A percentile compares a stretch with the other conserved stretches of the same genome.
Evolutionary conservation across 2,797 vertebrate genomes (phyloP).

Genomic region (Schizopygopsis pylzovi): DNA sequence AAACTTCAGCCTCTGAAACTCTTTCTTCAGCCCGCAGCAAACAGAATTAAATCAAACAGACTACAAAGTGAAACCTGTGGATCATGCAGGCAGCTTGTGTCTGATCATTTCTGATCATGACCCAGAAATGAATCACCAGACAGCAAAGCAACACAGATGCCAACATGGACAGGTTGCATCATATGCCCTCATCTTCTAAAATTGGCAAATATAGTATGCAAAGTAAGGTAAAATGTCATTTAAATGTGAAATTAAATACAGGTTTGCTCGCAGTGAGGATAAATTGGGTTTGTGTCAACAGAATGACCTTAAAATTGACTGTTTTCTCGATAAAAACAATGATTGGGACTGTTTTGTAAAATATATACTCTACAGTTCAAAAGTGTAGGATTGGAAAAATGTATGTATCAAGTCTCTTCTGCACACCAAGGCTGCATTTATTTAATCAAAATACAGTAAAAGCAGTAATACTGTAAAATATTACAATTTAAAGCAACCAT

Average conservation of each 20-base stretch:
- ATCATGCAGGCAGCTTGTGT: background rate
- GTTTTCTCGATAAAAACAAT: too few species aligned
- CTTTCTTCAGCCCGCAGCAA: background rate
- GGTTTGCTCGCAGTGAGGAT: too few species aligned
- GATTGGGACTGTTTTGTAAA: background rate
- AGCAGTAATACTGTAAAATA: too few species aligned
- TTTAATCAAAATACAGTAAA: background rate
- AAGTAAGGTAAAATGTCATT: background rate
- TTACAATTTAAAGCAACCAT: too few species aligned
- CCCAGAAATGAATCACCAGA: background rate
- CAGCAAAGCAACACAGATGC: background rate
- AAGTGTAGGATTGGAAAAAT: background rate
- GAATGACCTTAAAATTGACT: too few species aligned
- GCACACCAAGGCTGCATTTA: background rate
- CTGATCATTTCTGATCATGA: background rate
- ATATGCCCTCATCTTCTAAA: background rate
- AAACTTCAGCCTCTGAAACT: background rate
- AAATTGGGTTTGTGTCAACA: too few species aligned
- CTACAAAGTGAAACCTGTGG: background rate
- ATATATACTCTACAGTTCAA: background rate
- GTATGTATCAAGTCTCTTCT: too few species aligned
- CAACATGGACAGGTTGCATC: background rate
- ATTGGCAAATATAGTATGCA: background rate
- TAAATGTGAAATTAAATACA: background rate
- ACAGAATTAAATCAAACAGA: conserved; percentile 1